phyloP scores from a whole-genome alignment of 2,113 vertebrate genomes.

The Myotis yumanensis region DNA sequence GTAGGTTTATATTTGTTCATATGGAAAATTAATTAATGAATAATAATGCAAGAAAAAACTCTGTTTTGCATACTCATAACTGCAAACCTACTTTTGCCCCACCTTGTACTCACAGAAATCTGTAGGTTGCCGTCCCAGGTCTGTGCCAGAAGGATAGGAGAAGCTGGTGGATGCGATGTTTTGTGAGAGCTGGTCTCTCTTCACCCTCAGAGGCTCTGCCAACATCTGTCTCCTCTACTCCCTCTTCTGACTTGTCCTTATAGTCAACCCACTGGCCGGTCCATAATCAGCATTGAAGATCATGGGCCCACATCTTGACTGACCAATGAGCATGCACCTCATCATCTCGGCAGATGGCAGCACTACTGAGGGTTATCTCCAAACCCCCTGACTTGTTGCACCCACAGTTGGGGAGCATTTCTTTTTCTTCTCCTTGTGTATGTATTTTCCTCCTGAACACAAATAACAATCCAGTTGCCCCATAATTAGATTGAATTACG shows the following conservation, averaged over 20 bases:
- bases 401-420: slow-evolving; percentile 24
- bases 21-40: neutral
- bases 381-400: neutral
- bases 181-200: neutral
- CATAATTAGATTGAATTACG: slow-evolving; percentile 88
- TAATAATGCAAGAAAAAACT: neutral
- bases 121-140: neutral
- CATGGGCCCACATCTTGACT: neutral
- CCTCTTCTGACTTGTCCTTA: neutral
- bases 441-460: slow-evolving; percentile 82
- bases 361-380: neutral
- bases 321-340: neutral
- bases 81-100: neutral
- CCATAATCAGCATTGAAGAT: neutral
- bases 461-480: slow-evolving; percentile 81
- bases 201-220: neutral
- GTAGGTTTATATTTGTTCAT: neutral
- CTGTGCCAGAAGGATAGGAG: neutral
- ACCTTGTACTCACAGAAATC: neutral
- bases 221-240: neutral
- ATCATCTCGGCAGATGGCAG: neutral
- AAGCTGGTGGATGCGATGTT: neutral
- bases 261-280: neutral
- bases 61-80: neutral
- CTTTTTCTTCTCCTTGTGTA: slow-evolving; percentile 72